Conservation (phyloP, 2,113 vertebrate species). For the Tringa solitaria region DNA sequence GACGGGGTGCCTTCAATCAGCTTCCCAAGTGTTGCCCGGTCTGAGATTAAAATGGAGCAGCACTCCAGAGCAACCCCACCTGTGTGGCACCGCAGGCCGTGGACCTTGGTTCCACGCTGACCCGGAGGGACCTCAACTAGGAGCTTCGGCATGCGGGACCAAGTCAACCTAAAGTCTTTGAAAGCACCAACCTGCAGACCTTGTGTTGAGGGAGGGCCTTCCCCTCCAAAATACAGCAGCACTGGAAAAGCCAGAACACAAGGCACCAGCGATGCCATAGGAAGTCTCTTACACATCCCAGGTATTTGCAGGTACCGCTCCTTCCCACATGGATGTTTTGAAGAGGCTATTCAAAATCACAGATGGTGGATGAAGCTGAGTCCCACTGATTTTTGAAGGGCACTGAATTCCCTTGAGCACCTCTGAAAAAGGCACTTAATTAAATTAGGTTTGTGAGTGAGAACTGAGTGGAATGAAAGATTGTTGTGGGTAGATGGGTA, state of each 20-base stretch:
- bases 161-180: background rate
- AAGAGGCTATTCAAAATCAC: background rate
- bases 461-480: background rate
- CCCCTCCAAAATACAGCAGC: background rate
- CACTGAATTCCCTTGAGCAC: background rate
- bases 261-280: background rate
- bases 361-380: background rate
- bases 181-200: background rate
- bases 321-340: background rate
- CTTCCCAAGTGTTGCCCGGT: background rate
- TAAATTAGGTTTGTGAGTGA: background rate
- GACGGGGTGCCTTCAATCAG: background rate
- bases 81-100: fast-evolving
- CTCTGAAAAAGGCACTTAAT: background rate
- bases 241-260: background rate
- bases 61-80: background rate
- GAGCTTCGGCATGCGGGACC: background rate
- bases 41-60: background rate
- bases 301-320: background rate
- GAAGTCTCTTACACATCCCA: background rate
- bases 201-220: background rate
- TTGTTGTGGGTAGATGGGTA: background rate
- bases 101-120: fast-evolving
- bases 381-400: background rate
- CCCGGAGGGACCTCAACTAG: fast-evolving